Conservation (phyloP, 1,140 invertebrate species). For the Copidosoma floridanum region DNA sequence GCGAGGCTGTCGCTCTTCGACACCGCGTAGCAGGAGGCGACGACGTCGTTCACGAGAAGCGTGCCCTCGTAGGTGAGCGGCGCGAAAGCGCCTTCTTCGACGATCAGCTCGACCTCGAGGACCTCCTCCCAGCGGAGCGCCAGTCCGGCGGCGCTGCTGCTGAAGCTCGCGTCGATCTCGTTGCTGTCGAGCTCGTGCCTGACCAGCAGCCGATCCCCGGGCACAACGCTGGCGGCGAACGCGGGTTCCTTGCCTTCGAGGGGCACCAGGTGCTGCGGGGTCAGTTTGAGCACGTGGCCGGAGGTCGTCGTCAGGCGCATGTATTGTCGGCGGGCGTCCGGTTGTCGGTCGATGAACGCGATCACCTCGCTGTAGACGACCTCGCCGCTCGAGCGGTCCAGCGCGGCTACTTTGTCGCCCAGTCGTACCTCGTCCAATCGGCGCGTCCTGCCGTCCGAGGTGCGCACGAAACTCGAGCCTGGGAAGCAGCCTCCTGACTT, state of each 20-base stretch:
- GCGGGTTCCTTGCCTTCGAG: conserved; percentile 51
- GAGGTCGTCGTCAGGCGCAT: conserved; percentile 69
- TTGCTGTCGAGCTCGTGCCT: conserved; percentile 52
- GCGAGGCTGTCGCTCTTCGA: conserved; percentile 81
- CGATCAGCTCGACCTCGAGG: conserved; percentile 58
- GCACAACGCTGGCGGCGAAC: conserved; percentile 62
- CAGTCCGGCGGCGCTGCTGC: too few species aligned
- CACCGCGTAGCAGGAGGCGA: conserved; percentile 93
- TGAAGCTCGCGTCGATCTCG: conserved; percentile 48
- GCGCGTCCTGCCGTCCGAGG: conserved; percentile 55
- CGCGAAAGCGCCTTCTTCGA: conserved; percentile 77
- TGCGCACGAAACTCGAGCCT: conserved; percentile 62
- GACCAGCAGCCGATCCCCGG: conserved; percentile 58
- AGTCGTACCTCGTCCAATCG: conserved; percentile 65
- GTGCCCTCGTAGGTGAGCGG: conserved; percentile 87
- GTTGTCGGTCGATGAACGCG: conserved; percentile 82
- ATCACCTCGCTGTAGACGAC: conserved; percentile 83
- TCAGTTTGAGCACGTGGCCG: conserved; percentile 72
- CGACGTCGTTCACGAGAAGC: conserved; percentile 84
- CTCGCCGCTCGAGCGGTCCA: conserved; percentile 63
- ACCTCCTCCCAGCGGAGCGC: conserved; percentile 62
- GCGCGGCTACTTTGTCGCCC: conserved; percentile 81
- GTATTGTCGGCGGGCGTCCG: conserved; percentile 67
- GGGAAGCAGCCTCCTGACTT: conserved; percentile 81
- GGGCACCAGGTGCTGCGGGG: conserved; percentile 79